Conservation (phyloP, 2,888 invertebrate genomes). For the Helicoverpa assulta region DNA sequence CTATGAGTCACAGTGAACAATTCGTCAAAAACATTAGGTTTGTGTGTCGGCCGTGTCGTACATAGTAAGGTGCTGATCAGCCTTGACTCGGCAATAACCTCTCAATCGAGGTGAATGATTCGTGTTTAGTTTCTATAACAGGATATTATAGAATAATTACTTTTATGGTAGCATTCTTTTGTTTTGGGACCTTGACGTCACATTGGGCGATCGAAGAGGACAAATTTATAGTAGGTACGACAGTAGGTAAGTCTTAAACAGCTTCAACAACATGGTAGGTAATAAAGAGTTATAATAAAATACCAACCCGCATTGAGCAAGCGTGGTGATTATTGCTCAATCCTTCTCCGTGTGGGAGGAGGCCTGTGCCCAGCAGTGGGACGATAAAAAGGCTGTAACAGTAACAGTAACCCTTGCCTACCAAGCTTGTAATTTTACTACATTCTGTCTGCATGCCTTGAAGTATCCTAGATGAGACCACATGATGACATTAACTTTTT, state of each 20-base stretch:
- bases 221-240: neutral
- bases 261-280: neutral
- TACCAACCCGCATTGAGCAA: too few relatives aligned
- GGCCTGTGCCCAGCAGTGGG: too few relatives aligned
- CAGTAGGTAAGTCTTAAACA: neutral
- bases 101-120: conserved; percentile 70
- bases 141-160: conserved; percentile 59
- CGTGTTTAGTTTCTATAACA: conserved; percentile 67
- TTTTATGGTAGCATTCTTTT: conserved; percentile 31
- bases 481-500: too few relatives aligned
- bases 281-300: neutral
- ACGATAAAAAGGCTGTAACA: too few relatives aligned
- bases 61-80: conserved; percentile 73
- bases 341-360: too few relatives aligned
- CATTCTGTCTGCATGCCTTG: too few relatives aligned
- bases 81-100: conserved; percentile 73
- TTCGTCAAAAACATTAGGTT: conserved; percentile 73
- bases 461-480: too few relatives aligned
- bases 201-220: neutral
- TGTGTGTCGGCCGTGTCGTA: conserved; percentile 69
- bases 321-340: too few relatives aligned
- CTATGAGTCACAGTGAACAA: conserved; percentile 60
- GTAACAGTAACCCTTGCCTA: too few relatives aligned
- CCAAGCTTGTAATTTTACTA: too few relatives aligned
- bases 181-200: conserved; percentile 38